Conservation (phyloP, 2,797 vertebrate species). For the Tympanoctomys barrerae region DNA sequence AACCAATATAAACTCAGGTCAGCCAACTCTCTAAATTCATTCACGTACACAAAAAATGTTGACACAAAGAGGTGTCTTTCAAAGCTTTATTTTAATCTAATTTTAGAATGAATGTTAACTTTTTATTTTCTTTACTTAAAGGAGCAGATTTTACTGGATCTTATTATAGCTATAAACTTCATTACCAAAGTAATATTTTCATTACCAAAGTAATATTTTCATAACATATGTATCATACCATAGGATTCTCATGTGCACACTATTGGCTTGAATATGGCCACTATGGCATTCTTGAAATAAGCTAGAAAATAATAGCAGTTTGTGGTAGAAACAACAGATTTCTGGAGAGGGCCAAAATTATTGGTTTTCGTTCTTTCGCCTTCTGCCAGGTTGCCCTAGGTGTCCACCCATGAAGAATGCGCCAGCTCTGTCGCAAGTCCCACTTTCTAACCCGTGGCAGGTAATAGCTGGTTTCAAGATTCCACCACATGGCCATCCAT, state of each 20-base stretch:
- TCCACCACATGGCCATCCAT: neutral
- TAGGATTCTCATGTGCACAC: too few species aligned
- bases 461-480: slow-evolving; percentile 1
- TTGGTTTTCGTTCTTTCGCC: neutral
- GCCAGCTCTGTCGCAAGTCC: neutral
- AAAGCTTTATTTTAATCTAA: slow-evolving; percentile 34
- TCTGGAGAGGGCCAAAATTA: neutral
- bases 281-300: neutral
- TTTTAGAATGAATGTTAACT: neutral
- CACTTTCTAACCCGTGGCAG: neutral
- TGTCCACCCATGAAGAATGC: neutral
- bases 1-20: neutral
- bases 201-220: too few species aligned
- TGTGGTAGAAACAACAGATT: neutral
- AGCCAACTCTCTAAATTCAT: neutral
- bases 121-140: slow-evolving; percentile 41
- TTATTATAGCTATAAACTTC: neutral
- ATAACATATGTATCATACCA: too few species aligned
- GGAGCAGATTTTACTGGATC: neutral
- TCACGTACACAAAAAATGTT: neutral
- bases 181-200: slow-evolving; percentile 46
- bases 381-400: neutral
- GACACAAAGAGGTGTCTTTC: neutral
- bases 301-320: neutral
- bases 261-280: slow-evolving; percentile 15